A percentile compares a stretch with the other conserved stretches of the same genome.
Evolutionary conservation across 2,797 vertebrate species (phyloP).

Genomic region (Nothura maculosa): DNA sequence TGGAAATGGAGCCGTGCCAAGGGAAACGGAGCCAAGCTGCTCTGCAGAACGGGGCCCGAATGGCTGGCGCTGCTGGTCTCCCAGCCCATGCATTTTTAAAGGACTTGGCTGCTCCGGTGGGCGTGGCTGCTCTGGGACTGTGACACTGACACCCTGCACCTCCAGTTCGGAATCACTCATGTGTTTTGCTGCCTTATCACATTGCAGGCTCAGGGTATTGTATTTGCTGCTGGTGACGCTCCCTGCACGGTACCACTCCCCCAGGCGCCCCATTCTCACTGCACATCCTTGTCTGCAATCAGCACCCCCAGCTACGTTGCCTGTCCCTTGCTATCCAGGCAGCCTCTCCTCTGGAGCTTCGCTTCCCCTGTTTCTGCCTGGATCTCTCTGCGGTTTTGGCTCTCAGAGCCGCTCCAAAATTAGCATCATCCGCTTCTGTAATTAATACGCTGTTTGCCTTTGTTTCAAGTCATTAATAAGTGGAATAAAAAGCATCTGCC

Average conservation of each 20-base stretch:
- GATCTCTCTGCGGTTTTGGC: background rate
- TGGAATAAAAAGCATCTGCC: conserved; percentile 52
- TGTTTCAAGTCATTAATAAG: conserved; percentile 64
- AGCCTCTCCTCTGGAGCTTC: background rate
- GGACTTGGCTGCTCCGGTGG: background rate
- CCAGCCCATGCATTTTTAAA: background rate
- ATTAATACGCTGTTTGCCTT: conserved; percentile 56
- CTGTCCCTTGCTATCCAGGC: background rate
- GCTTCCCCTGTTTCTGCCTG: background rate
- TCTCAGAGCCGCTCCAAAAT: background rate
- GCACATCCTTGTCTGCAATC: background rate
- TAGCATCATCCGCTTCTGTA: conserved; percentile 27
- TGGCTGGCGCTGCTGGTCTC: background rate
- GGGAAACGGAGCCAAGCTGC: background rate
- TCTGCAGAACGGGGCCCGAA: background rate
- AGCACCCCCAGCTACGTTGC: background rate
- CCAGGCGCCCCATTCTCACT: background rate
- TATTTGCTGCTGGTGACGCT: background rate
- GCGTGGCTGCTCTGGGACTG: background rate
- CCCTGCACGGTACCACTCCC: background rate
- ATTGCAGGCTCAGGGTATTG: background rate
- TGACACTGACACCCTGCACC: background rate
- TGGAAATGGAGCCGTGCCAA: background rate
- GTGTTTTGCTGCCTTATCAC: background rate
- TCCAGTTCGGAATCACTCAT: background rate